Evolutionary conservation across 2,888 invertebrate species (phyloP).

Genomic region (Fissipunctia ypsillon): DNA sequence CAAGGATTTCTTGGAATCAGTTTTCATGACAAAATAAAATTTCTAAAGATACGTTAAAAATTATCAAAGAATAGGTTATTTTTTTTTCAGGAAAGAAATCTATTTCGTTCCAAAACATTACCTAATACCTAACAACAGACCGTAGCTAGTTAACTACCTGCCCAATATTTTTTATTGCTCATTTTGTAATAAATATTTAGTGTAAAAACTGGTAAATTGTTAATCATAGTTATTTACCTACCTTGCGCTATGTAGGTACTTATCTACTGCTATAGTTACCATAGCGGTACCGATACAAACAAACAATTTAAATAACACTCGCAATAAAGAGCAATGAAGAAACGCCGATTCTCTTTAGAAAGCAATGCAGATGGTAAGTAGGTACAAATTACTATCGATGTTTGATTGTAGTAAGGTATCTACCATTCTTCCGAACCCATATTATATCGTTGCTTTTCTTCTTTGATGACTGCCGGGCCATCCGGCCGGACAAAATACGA

Average conservation of each 20-base stretch:
- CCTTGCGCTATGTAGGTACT: neutral
- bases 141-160: neutral
- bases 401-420: neutral
- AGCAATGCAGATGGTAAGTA: constrained; percentile 63
- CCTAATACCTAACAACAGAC: neutral
- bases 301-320: constrained; percentile 12
- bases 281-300: constrained; percentile 60
- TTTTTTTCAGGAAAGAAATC: neutral
- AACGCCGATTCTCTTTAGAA: constrained; percentile 56
- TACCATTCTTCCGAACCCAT: neutral
- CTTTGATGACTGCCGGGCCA: neutral
- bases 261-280: constrained; percentile 55
- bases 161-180: neutral
- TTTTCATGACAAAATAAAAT: neutral
- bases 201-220: neutral
- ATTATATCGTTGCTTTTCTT: neutral
- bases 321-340: constrained; percentile 53
- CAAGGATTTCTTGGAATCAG: neutral
- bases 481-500: neutral
- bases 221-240: neutral
- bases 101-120: neutral
- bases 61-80: neutral
- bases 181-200: no score
- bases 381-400: no score
- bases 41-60: neutral